Evolutionary conservation across 1,140 invertebrate genomes (phyloP), one percentile per base, ranked within the genome.

Genomic region (Bathynomus jamesi): DNA sequence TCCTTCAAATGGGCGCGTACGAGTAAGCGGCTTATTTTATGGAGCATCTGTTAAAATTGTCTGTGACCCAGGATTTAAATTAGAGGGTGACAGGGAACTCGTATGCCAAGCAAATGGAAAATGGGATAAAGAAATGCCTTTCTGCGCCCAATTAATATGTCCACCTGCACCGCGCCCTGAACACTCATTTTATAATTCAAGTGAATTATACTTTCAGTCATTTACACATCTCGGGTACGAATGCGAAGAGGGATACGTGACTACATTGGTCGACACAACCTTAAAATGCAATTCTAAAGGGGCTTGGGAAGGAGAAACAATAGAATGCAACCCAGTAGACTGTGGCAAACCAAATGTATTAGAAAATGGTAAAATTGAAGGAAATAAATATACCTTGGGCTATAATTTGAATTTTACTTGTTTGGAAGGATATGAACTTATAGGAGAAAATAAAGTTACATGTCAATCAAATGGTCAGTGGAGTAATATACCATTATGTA

Each of bases 341-440:
- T 84, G 83, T 76, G 81, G 81, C 10, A 61, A 69, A 25, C 82
- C 83, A 0, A 79, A 78, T 11, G 32, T 70, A 25, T 64, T 82
- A 10, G 46, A 71, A 28, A 74, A 82, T 78, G 79, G 80, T 0
- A 63, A 24, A 29, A 77, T 77, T 28, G 27, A 32, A 30, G 74
- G 74, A 0, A 67, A 61, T 10, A 70, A 69, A 30, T 75, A 70
- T 46, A 78, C 74, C 0, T 79, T 73, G 66, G 77, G 74, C 13
- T 70, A 71, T 17, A 61, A 67, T 53, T 31, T 80, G 2, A 70
- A 68, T 40, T 80, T 80, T 46, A 67, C 71, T 5, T 80, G 80
- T 63, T 46, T 76, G 64, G 72, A 76, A 66, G 79, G 79, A 32
- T 80, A 75, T 64, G 75, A 79, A 64, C 75, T 79, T 3, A 60